Evolutionary conservation across 2,113 vertebrate genomes (phyloP).

Genomic region (Zosterops borbonicus): DNA sequence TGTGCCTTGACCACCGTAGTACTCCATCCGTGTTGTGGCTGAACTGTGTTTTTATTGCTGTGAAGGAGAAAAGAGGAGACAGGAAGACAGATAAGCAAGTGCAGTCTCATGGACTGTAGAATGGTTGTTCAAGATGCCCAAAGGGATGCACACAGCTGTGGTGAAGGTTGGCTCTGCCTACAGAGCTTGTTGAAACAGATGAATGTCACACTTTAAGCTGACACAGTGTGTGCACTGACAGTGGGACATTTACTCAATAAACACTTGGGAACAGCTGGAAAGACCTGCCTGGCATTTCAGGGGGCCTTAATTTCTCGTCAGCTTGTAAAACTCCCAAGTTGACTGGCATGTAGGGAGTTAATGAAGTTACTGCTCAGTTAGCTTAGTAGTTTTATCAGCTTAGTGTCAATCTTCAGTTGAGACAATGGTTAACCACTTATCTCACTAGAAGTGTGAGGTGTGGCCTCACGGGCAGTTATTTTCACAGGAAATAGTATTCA

Average conservation of each 20-base stretch:
- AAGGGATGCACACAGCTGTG: too few species aligned
- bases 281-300: neutral
- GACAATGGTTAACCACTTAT: slow-evolving; percentile 69
- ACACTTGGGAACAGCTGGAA: neutral
- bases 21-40: neutral
- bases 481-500: slow-evolving; percentile 22
- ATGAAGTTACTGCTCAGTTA: neutral
- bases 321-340: neutral
- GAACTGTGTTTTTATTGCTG: neutral
- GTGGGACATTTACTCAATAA: neutral
- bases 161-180: neutral
- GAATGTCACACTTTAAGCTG: neutral
- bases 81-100: neutral
- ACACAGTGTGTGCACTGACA: neutral
- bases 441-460: slow-evolving; percentile 54
- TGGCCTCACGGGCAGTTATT: slow-evolving; percentile 24
- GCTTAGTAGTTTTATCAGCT: neutral
- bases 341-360: slow-evolving; percentile 25
- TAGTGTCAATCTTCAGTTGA: neutral
- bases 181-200: neutral
- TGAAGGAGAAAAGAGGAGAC: neutral
- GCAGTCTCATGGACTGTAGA: neutral
- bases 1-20: rapidly evolving
- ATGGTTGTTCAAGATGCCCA: neutral
- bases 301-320: neutral